A percentile compares a stretch with the other conserved stretches of the same genome.
Evolutionary conservation across 2,113 vertebrate genomes (phyloP).

Genomic region (Pollimyrus isidori): DNA sequence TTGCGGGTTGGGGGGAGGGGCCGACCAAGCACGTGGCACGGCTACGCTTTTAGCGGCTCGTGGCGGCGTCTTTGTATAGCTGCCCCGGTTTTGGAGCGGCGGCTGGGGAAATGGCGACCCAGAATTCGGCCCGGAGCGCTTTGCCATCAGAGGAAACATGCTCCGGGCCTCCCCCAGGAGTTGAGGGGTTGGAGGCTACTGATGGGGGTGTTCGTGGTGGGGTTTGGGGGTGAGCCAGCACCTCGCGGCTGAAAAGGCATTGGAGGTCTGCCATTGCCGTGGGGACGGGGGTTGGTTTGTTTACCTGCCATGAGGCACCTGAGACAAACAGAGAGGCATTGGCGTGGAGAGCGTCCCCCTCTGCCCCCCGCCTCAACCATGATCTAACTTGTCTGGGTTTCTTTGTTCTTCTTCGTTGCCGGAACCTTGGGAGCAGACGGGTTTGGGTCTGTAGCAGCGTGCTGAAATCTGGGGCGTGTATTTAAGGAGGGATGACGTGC

Average conservation of each 20-base stretch:
- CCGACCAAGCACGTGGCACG: not conserved
- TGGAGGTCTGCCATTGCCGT: not conserved
- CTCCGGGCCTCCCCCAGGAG: not conserved
- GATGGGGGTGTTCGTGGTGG: not conserved
- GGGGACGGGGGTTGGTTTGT: not conserved
- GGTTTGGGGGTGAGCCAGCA: not conserved
- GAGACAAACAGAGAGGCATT: not conserved
- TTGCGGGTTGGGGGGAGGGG: not conserved
- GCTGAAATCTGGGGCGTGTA: not conserved
- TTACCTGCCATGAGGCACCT: not conserved
- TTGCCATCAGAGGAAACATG: constrained; percentile 27
- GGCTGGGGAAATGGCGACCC: constrained; percentile 54
- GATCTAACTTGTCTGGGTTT: not conserved
- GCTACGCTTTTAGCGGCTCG: not conserved
- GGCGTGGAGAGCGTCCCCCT: not conserved
- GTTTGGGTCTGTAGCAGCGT: not conserved
- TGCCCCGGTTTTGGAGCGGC: constrained; percentile 47
- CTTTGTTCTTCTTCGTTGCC: not conserved
- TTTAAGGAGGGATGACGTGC: not conserved
- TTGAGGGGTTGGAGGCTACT: not conserved
- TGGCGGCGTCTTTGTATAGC: constrained; percentile 34
- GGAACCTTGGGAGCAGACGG: not conserved
- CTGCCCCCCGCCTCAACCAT: not conserved
- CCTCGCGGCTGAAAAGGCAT: not conserved
- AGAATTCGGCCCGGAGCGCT: constrained; percentile 51